These are phyloP conservation scores for Xylota segnis DNA, from an alignment of 2,888 invertebrate genomes.

Conservation along the genomic window DNA sequence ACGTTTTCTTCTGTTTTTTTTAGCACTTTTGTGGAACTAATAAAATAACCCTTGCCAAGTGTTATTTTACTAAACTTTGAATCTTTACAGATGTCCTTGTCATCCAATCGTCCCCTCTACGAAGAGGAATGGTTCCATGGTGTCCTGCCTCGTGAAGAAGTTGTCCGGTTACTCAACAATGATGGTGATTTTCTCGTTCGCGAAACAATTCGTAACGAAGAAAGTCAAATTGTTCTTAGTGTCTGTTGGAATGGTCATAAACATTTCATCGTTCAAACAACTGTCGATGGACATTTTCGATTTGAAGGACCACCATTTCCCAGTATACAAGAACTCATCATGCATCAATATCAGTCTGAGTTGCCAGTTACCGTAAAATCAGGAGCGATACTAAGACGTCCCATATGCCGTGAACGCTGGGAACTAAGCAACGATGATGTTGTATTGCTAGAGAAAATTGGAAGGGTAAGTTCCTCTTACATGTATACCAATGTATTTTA, in stretches of 20 bases:
- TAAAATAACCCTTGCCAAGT: not conserved
- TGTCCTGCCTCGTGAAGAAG: constrained; percentile 97
- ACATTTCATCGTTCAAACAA: constrained; percentile 98
- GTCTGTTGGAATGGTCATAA: constrained; percentile 98
- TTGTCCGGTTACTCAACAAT: constrained; percentile 94
- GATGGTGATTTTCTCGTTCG: constrained; percentile 98
- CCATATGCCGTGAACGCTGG: constrained; percentile 96
- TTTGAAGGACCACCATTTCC: constrained; percentile 98
- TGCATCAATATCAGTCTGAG: constrained; percentile 94
- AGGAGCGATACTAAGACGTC: constrained; percentile 93
- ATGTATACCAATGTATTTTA: not conserved
- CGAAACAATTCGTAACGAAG: constrained; percentile 96
- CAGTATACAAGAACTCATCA: constrained; percentile 95
- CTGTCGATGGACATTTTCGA: constrained; percentile 95
- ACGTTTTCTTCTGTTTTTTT: not conserved
- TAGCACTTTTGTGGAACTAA: constrained; percentile 24
- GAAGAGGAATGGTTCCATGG: constrained; percentile 99
- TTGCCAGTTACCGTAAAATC: constrained; percentile 96
- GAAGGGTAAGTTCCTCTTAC: constrained; percentile 88
- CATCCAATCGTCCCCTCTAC: constrained; percentile 89
- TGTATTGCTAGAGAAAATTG: constrained; percentile 95
- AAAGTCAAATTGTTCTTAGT: constrained; percentile 96
- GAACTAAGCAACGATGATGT: constrained; percentile 98
- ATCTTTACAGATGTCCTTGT: constrained; percentile 82
- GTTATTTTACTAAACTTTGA: not conserved